A percentile compares a stretch with the other conserved stretches of the same genome.
phyloP scores from a whole-genome alignment of 2,113 vertebrate species.

The Hippolais icterina region DNA sequence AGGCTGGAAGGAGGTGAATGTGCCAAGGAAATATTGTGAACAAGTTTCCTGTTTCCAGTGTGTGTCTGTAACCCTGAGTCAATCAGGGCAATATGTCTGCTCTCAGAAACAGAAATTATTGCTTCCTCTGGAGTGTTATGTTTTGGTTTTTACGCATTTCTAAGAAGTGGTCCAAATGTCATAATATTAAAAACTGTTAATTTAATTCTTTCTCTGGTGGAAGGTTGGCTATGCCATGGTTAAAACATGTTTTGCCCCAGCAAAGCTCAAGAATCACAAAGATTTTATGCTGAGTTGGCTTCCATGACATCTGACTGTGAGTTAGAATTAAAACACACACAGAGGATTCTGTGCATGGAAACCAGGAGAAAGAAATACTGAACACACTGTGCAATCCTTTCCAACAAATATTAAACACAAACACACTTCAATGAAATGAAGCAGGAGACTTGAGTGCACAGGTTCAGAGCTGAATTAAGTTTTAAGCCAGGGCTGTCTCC shows the following conservation, averaged over 20 bases:
- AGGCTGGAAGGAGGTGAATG: neutral
- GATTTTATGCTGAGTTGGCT: neutral
- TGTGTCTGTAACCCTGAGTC: neutral
- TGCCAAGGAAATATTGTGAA: neutral
- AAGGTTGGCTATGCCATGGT: neutral
- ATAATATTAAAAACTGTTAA: neutral
- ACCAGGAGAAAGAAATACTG: neutral
- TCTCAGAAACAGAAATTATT: neutral
- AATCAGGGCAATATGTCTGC: neutral
- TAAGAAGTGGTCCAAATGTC: neutral
- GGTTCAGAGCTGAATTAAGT: slow-evolving; percentile 25
- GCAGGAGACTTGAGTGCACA: neutral
- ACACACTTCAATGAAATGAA: neutral
- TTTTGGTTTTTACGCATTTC: neutral
- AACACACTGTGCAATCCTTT: neutral
- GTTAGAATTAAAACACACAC: neutral
- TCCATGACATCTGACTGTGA: neutral
- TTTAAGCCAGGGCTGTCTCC: neutral
- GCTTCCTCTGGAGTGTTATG: neutral
- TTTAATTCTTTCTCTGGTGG: neutral
- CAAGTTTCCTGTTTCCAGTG: neutral
- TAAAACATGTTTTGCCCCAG: neutral
- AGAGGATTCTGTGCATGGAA: neutral
- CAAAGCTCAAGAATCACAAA: neutral
- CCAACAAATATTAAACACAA: slow-evolving; percentile 1